Evolutionary conservation across 2,888 invertebrate genomes (phyloP).

Genomic region (Drosophila mulleri): DNA sequence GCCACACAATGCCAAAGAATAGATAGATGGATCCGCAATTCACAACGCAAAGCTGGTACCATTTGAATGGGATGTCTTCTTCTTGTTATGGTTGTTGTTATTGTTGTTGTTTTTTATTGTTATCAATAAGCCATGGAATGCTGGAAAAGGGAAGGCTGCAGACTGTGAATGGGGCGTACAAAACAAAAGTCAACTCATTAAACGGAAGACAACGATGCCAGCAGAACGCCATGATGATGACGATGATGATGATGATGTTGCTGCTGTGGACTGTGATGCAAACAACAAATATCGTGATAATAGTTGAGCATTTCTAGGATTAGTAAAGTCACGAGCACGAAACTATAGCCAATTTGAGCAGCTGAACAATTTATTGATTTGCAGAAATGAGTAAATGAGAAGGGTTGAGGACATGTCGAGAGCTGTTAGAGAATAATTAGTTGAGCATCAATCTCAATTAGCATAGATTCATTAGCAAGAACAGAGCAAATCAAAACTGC

Average conservation of each 20-base stretch:
- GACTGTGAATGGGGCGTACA: conserved; percentile 14
- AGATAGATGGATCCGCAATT: conserved; percentile 26
- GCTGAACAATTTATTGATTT: conserved; percentile 25
- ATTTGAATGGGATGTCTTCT: conserved; percentile 49
- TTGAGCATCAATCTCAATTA: conserved; percentile 8
- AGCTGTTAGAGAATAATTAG: conserved; percentile 5
- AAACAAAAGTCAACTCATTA: conserved; percentile 66
- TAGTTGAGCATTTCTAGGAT: conserved; percentile 15
- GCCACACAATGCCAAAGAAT: conserved; percentile 43
- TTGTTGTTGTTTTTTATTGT: conserved; percentile 58
- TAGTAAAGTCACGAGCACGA: conserved; percentile 15
- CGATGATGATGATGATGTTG: not conserved
- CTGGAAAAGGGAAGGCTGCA: not conserved
- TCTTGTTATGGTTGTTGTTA: conserved; percentile 24
- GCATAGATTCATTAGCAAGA: not conserved
- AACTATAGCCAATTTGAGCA: conserved; percentile 20
- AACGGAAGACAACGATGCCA: conserved; percentile 19
- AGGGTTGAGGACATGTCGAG: not conserved
- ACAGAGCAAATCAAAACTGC: not conserved
- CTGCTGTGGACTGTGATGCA: conserved; percentile 19
- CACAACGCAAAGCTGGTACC: conserved; percentile 46
- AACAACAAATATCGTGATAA: conserved; percentile 31
- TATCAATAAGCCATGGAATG: conserved; percentile 59
- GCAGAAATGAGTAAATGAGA: not conserved
- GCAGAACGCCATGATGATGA: conserved; percentile 14